These are phyloP conservation scores for Pluvialis apricaria DNA, from an alignment of 2,113 vertebrate genomes.

Conservation along the genomic window DNA sequence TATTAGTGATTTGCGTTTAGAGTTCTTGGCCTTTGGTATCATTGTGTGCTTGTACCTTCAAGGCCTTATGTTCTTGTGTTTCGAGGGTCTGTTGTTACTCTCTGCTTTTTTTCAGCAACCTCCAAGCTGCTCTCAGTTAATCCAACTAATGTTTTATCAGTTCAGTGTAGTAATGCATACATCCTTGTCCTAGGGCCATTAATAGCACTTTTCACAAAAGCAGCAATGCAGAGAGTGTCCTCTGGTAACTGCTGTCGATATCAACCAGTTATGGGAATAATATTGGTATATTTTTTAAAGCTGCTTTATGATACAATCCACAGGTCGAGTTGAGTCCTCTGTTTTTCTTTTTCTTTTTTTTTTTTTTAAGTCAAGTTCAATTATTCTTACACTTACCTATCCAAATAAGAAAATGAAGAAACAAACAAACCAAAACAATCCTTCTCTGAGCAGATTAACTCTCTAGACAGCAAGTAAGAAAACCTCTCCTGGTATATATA, in stretches of 20 bases:
- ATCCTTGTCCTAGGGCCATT: not conserved
- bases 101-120: not conserved
- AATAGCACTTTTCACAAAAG: not conserved
- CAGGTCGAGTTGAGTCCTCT: not conserved
- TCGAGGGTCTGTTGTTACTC: not conserved
- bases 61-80: not conserved
- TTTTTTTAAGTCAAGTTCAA: not conserved
- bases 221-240: not conserved
- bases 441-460: not conserved
- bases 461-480: not conserved
- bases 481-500: not conserved
- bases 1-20: not conserved
- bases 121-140: not conserved
- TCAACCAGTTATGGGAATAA: accelerated
- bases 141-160: not conserved
- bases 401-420: not conserved
- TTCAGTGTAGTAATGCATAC: not conserved
- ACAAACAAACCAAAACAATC: not conserved
- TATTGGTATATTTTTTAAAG: not conserved
- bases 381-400: not conserved
- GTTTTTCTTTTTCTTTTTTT: not conserved
- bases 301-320: not conserved
- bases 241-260: not conserved
- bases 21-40: not conserved
- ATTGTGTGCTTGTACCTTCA: not conserved